Evolutionary conservation across 2,797 vertebrate species (phyloP).

Genomic region (Synaphobranchus kaupii): DNA sequence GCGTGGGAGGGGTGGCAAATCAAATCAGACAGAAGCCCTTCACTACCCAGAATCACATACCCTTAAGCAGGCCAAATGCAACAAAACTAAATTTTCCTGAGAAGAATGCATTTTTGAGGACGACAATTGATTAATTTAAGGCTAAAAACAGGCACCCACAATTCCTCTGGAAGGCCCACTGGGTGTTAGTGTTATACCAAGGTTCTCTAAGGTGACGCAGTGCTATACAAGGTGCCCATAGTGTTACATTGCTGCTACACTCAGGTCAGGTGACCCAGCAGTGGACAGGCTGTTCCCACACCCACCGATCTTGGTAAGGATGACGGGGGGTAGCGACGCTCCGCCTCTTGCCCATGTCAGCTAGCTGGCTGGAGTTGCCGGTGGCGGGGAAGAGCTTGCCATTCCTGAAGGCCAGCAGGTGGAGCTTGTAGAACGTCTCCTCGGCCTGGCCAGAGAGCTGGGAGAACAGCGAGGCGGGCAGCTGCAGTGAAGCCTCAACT

Average conservation of each 20-base stretch:
- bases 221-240: no score
- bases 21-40: not conserved
- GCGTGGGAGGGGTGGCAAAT: conserved; percentile 25
- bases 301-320: conserved; percentile 91
- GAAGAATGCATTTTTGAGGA: not conserved
- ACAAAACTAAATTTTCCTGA: not conserved
- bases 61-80: not conserved
- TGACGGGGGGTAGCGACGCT: conserved; percentile 91
- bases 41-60: not conserved
- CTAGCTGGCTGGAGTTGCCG: conserved; percentile 85
- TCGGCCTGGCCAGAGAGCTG: conserved; percentile 77
- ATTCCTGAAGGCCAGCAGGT: conserved; percentile 93
- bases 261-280: not conserved
- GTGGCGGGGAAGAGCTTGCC: conserved; percentile 95
- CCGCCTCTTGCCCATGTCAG: conserved; percentile 83
- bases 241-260: not conserved
- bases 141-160: not conserved
- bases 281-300: conserved; percentile 6
- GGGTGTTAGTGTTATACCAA: not conserved
- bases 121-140: not conserved
- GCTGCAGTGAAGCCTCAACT: conserved; percentile 90
- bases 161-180: not conserved
- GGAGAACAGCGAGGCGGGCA: conserved; percentile 87
- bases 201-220: not conserved
- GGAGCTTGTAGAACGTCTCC: conserved; percentile 85